Base-by-base conservation (phyloP, 2,797 vertebrate species). In the Gymnodraco acuticeps region DNA sequence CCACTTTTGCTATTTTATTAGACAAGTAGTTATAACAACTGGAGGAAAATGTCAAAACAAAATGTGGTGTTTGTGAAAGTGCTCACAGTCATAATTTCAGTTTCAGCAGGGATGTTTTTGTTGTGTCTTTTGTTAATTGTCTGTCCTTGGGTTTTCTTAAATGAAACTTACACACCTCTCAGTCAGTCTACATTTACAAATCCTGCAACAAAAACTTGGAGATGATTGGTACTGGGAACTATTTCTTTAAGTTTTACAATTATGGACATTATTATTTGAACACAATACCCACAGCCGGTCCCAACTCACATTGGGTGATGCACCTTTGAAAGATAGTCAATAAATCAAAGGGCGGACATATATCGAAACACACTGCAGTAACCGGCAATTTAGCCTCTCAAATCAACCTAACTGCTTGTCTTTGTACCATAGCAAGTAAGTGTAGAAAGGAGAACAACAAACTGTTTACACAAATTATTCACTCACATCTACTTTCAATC, bases 31-130 rank as follows among this genome's bases (percentile, higher is more conserved):
- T 33, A 38, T 2, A 2, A 38, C 33, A 38, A 38, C 33, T 38
- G 33, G 33, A 38, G 6, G 33, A 58, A 67, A 73, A 58, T 33
- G 38, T 72, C 72, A 23, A 59, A 64, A 60, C 45, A 15, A 10
- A 20, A 52, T 48, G 42, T 20, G 3, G n/a, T 64, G 52, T 41
- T 45, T 55, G 27, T 69, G 60, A 69, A 52, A 68, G 31, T n/a
- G 56, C 54, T 48, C 45, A 17, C 14, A 63, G 59, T 52, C 62
- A 47, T 78, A 9, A 50, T 65, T 73, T 70, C 3, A 15, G n/a
- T 64, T 70, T 72, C 61, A 69, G 62, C 64, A 63, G 64, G 12
- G 52, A 41, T 60, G 15, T 61, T 70, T 70, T 64, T 48, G 16
- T 48, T 76, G 76, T 3, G 27, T 27, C 27, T 27, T 27, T 27